Base-by-base conservation (phyloP, 2,888 invertebrate species). In the Acanthosepion esculentum region DNA sequence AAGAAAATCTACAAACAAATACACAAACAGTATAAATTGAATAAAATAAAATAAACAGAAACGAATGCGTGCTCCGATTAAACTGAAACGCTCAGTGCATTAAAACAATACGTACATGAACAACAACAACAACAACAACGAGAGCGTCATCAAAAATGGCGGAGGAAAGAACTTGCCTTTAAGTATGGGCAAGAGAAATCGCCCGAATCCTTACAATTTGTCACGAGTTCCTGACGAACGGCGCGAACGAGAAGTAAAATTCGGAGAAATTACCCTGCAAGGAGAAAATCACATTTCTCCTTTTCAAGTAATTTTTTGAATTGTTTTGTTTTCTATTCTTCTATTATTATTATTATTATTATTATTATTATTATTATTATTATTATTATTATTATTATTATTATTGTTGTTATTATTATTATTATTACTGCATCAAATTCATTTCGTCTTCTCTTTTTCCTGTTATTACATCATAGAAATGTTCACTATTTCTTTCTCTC, bases 181-280 rank as follows among this genome's bases (percentile, higher is more conserved):
- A n/a, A 78, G n/a, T 78, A n/a, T 78, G 78, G 78, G 78, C 78
- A 78, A 78, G 78, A n/a, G 78, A 78, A 78, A 78, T 78, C n/a
- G 78, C 78, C 78, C 5, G 78, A 78, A 78, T 78, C 78, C 78
- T 78, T n/a, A 78, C n/a, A n/a, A n/a, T 78, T 78, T 78, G 78
- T 78, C 78, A 78, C 78, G 78, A 78, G 78, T 78, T 78, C 78
- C 78, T 78, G 78, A 78, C 78, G 78, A 78, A 78, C n/a, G 78
- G n/a, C 5, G n/a, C 78, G 78, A 78, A n/a, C n/a, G 78, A n/a
- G 78, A 78, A 78, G 33, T 78, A 78, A 78, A 78, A 78, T 78
- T 78, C 78, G 78, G 78, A 33, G 78, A 78, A 78, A 78, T 78
- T 78, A 78, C 78, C 78, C 78, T 78, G 78, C 78, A 78, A 78